Percentiles rank a stretch among this genome's conserved stretches.
phyloP scores from a whole-genome alignment of 2,797 vertebrate genomes.

The Alcedo atthis region DNA sequence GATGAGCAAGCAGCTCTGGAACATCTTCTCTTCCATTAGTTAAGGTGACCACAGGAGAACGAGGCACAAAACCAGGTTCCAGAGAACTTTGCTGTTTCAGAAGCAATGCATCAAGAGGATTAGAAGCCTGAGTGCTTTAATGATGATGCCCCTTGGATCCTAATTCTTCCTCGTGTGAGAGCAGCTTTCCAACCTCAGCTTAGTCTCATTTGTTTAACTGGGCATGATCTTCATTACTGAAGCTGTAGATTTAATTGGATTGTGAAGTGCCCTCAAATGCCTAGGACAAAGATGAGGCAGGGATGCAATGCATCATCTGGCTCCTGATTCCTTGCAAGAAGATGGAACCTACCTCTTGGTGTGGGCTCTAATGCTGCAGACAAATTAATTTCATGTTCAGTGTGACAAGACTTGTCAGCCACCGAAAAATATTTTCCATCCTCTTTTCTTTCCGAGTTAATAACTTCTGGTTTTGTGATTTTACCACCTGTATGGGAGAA shows the following conservation, averaged over 20 bases:
- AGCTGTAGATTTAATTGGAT: slow-evolving; percentile 34
- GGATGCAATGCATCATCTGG: neutral
- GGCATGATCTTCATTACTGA: slow-evolving; percentile 31
- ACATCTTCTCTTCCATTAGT: neutral
- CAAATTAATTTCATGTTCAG: slow-evolving; percentile 20
- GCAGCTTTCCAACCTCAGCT: neutral
- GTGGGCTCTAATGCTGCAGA: slow-evolving; percentile 7
- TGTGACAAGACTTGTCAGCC: slow-evolving; percentile 47
- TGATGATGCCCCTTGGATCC: neutral
- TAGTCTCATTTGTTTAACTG: slow-evolving; percentile 49
- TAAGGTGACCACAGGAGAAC: neutral
- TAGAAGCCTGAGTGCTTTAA: neutral
- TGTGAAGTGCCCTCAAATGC: slow-evolving; percentile 3
- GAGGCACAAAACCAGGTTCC: neutral
- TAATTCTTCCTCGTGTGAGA: neutral
- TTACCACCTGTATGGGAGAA: neutral
- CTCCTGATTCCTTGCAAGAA: neutral
- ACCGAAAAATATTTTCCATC: slow-evolving; percentile 24
- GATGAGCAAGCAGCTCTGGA: neutral
- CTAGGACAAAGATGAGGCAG: neutral
- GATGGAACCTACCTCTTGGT: neutral
- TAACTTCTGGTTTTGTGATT: slow-evolving; percentile 50
- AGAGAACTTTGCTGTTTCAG: neutral
- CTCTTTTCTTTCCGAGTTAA: slow-evolving; percentile 51
- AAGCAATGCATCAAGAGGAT: neutral